Base-by-base conservation (phyloP, 2,797 vertebrate genomes). In the Monodelphis domestica region DNA sequence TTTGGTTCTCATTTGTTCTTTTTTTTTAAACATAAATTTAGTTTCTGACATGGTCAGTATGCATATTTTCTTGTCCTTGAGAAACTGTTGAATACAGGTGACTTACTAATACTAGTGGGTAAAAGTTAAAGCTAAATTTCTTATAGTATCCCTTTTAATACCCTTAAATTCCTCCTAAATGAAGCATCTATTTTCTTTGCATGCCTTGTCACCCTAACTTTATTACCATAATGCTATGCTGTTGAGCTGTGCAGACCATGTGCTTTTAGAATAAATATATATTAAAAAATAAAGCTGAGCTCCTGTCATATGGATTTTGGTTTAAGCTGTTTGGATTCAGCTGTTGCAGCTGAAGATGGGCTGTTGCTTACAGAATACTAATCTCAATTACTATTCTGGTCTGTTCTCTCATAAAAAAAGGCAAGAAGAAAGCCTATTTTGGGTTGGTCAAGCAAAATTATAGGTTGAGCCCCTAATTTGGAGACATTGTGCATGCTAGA, bases 221-320 rank as follows among this genome's bases (percentile, higher is more conserved):
- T 94, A 45, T 91, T 89, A 95, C 94, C 89, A 92, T 78, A 88
- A 90, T 92, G 90, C 55, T 93, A 87, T 93, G 90, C 89, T 89
- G 59, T 54, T 52, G 51, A 94, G 91, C 93, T 90, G 54, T 91
- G 96, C 87, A 96, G 91, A 94, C 94, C 95, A 95, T 95, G 84
- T 96, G 96, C 92, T 70, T 95, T 96, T 95, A 96, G 95, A 96
- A 96, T 96, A 97, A 97, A 95, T 96, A 97, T 96, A 96, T 94
- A 84, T 84, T 84, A 50, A 84, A 84, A 94, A 95, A 95, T 94
- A 96, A 94, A 94, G 93, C 93, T 33, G 88, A 95, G 93, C 59
- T 95, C 89, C 91, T 96, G 95, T 96, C 96, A 63, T 97, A 96
- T 91, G 94, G 92, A 93, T 88, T 93, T 96, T 96, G 95, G 95